phyloP scores from a whole-genome alignment of 2,113 vertebrate genomes.

The Pimephales promelas region DNA sequence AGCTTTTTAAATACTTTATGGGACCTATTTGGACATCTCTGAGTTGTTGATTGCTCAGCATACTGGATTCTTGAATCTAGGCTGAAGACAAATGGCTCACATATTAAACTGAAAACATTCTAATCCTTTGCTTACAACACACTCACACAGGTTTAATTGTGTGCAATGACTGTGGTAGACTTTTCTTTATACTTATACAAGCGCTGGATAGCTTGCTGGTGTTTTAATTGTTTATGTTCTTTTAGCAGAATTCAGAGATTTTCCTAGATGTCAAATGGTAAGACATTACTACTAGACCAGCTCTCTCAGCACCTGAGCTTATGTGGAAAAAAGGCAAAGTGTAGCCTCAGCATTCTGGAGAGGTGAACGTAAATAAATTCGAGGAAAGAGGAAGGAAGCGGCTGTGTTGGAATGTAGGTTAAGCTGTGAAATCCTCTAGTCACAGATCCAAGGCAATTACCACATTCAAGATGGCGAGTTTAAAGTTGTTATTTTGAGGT shows the following conservation, averaged over 20 bases:
- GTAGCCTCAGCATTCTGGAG: constrained; percentile 70
- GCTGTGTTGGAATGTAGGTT: constrained; percentile 44
- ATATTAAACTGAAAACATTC: constrained; percentile 12
- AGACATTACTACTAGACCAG: neutral
- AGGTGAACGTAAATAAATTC: constrained; percentile 44
- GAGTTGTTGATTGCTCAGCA: constrained; percentile 35
- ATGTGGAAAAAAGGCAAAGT: constrained; percentile 61
- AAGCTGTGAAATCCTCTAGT: constrained; percentile 41
- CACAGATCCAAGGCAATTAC: neutral
- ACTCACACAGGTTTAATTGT: constrained; percentile 13
- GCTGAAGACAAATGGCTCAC: constrained; percentile 16
- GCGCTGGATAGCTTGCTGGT: neutral
- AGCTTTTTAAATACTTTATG: constrained; percentile 49
- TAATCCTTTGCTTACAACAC: neutral
- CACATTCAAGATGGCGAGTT: neutral
- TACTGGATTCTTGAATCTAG: neutral
- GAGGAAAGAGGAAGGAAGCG: constrained; percentile 68
- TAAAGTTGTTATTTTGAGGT: neutral
- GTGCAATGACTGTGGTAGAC: neutral
- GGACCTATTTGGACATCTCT: constrained; percentile 28
- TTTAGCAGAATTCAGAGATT: constrained; percentile 41
- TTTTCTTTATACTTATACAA: neutral
- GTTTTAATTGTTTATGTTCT: neutral
- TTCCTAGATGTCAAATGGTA: constrained; percentile 65
- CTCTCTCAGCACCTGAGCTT: neutral